Evolutionary conservation across 2,888 invertebrate species (phyloP).

Genomic region (Drosophila parthenogenetica): DNA sequence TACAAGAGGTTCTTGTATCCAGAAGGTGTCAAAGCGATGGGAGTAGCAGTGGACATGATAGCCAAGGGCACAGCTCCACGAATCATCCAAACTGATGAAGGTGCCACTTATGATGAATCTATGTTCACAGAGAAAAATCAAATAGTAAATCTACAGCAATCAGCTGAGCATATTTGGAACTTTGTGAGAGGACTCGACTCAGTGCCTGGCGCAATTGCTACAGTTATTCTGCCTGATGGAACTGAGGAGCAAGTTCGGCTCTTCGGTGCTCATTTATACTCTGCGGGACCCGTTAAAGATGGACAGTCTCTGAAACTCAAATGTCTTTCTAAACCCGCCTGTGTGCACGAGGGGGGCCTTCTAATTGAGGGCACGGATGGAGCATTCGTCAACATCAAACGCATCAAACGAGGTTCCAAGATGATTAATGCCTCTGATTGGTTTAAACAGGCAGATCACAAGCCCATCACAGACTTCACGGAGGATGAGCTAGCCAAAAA

Average conservation of each 20-base stretch:
- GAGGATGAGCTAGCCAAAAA: slow-evolving; percentile 90
- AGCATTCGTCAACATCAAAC: slow-evolving; percentile 90
- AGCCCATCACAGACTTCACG: slow-evolving; percentile 88
- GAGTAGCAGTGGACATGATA: slow-evolving; percentile 94
- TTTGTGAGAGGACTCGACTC: slow-evolving; percentile 97
- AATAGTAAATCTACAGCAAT: slow-evolving; percentile 89
- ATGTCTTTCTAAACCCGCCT: slow-evolving; percentile 87
- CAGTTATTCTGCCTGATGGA: slow-evolving; percentile 84
- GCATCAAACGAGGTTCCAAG: slow-evolving; percentile 91
- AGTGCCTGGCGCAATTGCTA: slow-evolving; percentile 95
- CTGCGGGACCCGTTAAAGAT: slow-evolving; percentile 84
- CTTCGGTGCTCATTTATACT: slow-evolving; percentile 89
- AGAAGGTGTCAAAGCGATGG: slow-evolving; percentile 91
- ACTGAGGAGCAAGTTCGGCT: slow-evolving; percentile 89
- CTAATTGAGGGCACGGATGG: slow-evolving; percentile 93
- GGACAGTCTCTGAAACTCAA: slow-evolving; percentile 87
- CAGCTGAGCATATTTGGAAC: slow-evolving; percentile 92
- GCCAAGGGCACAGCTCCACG: slow-evolving; percentile 93
- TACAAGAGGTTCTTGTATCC: slow-evolving; percentile 96
- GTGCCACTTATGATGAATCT: slow-evolving; percentile 96
- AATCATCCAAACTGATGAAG: slow-evolving; percentile 92
- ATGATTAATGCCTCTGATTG: slow-evolving; percentile 93
- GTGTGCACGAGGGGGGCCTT: slow-evolving; percentile 92
- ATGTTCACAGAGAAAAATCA: slow-evolving; percentile 94
- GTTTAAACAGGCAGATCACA: slow-evolving; percentile 87